Evolutionary conservation across 2,888 invertebrate species (phyloP), one percentile per base, ranked within the genome.

Genomic region (Leptinotarsa peninsularis): DNA sequence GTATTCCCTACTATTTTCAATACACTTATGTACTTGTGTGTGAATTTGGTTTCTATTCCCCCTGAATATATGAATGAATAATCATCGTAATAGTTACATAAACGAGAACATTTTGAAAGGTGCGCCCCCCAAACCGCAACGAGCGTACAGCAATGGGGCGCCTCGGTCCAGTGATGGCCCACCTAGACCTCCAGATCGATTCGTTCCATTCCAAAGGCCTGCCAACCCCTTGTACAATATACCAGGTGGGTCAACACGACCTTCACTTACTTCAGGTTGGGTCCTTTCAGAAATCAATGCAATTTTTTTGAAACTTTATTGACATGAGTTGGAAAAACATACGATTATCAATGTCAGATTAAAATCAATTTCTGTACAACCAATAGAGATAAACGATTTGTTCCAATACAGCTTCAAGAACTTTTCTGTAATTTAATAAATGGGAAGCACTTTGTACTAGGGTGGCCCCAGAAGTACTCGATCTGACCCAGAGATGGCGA

Each of bases 71-170:
- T 5, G 7, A 17, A 63, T 63, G n/a, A 33, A 63, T 60, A 5
- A 54, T 52, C 21, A 73, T 49, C 27, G 14, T 49, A 56, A 66
- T 18, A 56, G 17, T 43, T 63, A 70, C 21, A 50, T 54, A n/a
- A 49, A 33, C 54, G 56, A 69, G 56, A 71, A 75, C 70, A 58
- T 75, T 74, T 76, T 73, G 72, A 81, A 88, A 88, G 88, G 87
- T 88, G 90, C 90, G 85, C 91, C 91, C 87, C 91, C 91, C 85
- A 91, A 91, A 89, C 91, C 91, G 85, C 90, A 91, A 86, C 90
- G 91, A 85, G 90, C 90, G 85, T 91, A 91, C 89, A 89, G 90
- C 83, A 86, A 85, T 81, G 87, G 86, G 82, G 81, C 84, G 74
- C 77, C 83, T 80, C 85, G 86, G 77, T 76, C 85, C 78, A 83